Base-by-base conservation (phyloP, 2,888 invertebrate genomes). In the Pristionchus fissidentatus region DNA sequence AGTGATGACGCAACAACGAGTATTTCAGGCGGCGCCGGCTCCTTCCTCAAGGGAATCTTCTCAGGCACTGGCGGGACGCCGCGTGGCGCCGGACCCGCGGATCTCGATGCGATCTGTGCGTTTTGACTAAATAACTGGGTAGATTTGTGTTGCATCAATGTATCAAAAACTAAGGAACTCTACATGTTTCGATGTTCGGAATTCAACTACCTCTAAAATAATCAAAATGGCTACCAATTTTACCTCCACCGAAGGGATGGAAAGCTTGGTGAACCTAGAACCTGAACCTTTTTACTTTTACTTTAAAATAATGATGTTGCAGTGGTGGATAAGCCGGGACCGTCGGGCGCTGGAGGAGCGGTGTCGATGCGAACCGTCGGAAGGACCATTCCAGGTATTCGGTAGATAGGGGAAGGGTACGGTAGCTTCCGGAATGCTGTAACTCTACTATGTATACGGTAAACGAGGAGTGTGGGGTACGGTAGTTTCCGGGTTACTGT, bases 1-100 rank as follows among this genome's bases (percentile, higher is more conserved):
- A n/a, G n/a, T n/a, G n/a, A n/a, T n/a, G n/a, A n/a, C n/a, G n/a
- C n/a, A n/a, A n/a, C n/a, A n/a, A n/a, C n/a, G 8, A n/a, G 57
- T 19, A 4, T 26, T 26, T 75, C 22, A 75, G 77, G 52, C 29
- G 77, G 77, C n/a, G 77, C 77, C 10, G 77, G 77, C 10, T 32
- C 98, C 94, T 97, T 99, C 94, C 84, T 91, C 80, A 89, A 90
- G 83, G 91, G 90, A n/a, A 78, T 57, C 55, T 70, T 75, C 55
- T 75, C 83, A 22, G 52, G 77, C 10, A 35, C 19, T 22, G 52
- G 52, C 5, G n/a, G 49, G 84, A 86, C 29, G 86, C 88, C 32
- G 86, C 89, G 55, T 86, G 87, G 77, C n/a, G 52, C 77, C 32
- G 91, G 90, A 73, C 83, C 88, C 10, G 86, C 86, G 55, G 91